Conservation (phyloP, 2,797 vertebrate species). For the Sebastes minor region DNA sequence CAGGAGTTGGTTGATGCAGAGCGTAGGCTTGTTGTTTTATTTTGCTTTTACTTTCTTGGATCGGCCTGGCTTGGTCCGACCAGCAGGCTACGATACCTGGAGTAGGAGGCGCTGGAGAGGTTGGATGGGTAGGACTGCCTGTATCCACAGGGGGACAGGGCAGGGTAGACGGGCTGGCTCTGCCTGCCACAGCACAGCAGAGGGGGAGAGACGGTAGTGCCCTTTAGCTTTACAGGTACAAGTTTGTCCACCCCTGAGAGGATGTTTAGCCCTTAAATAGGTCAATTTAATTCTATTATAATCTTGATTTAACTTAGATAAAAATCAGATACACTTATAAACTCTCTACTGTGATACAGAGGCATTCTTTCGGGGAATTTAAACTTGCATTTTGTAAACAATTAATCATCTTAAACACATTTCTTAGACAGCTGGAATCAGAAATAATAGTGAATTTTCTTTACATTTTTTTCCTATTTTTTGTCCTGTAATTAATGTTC, state of each 20-base stretch:
- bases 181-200: conserved; percentile 89
- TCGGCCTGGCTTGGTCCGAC: conserved; percentile 48
- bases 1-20: conserved; percentile 52
- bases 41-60: not conserved
- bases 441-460: not conserved
- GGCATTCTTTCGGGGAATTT: not conserved
- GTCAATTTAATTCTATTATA: not conserved
- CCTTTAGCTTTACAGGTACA: conserved; percentile 44
- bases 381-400: not conserved
- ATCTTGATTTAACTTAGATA: not conserved
- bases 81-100: conserved; percentile 90
- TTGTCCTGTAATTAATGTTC: not conserved
- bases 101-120: conserved; percentile 92
- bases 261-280: not conserved
- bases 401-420: not conserved
- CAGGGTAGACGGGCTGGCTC: conserved; percentile 95
- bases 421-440: not conserved
- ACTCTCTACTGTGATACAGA: not conserved
- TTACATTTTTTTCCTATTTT: not conserved
- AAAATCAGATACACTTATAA: not conserved
- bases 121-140: conserved; percentile 93
- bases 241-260: not conserved
- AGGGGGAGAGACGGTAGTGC: conserved; percentile 58
- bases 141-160: conserved; percentile 96
- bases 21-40: conserved; percentile 2